Evolutionary conservation across 2,888 invertebrate species (phyloP).

Genomic region (Brachynemurus nebulosus): DNA sequence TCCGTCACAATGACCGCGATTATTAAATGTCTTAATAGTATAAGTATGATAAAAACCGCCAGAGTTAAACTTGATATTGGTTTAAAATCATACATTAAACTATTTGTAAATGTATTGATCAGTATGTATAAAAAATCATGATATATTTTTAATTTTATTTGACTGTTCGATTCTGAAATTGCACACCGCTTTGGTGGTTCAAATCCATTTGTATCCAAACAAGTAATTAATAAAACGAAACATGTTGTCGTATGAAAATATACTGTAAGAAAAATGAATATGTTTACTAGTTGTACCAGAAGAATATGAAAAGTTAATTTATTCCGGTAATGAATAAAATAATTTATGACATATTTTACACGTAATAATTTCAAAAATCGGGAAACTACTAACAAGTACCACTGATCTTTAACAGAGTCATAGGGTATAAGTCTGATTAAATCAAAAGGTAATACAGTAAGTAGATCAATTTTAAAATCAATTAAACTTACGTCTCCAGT

Average conservation of each 20-base stretch:
- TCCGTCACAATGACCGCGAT: slow-evolving; percentile 11
- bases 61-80: background rate
- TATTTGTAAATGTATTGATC: background rate
- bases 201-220: background rate
- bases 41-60: background rate
- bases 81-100: background rate
- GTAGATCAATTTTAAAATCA: background rate
- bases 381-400: no score
- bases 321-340: no score
- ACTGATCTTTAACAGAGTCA: no score
- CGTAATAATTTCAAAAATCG: background rate
- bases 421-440: background rate
- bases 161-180: background rate
- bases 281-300: no score
- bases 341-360: no score
- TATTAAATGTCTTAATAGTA: slow-evolving; percentile 8
- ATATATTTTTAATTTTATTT: background rate
- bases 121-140: background rate
- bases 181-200: background rate
- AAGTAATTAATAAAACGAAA: background rate
- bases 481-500: no score
- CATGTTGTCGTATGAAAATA: background rate
- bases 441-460: background rate
- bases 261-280: no score
- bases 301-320: no score